Base-by-base conservation (phyloP, 2,888 invertebrate genomes). In the Prosapia bicincta region DNA sequence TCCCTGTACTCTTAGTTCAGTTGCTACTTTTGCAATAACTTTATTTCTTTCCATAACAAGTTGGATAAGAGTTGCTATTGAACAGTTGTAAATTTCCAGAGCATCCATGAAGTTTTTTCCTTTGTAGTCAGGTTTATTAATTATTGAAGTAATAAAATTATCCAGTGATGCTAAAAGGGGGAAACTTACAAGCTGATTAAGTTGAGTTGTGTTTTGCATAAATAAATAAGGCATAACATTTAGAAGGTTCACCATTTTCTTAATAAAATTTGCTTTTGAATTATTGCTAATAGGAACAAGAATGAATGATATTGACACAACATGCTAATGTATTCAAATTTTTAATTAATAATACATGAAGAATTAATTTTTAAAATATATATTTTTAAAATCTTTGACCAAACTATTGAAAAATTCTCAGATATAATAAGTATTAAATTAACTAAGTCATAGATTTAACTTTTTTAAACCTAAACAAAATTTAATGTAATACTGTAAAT, bases 41-140 rank as follows among this genome's bases (percentile, higher is more conserved):
- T n/a, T 7, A 28, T 72, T 66, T 38, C 32, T 20, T 24, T 66
- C 66, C 25, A 66, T 6, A 23, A 72, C 66, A 15, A 66, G 30
- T 15, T 67, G 30, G 9, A 66, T n/a, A 10, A 72, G 32, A 3
- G 65, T 66, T 6, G 38, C 67, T 23, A 72, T 28, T 15, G 72
- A 66, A 66, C 72, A 72, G 72, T 72, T 72, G 24, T 72, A 72
- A 15, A 72, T 20, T 25, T 30, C 67, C 67, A 72, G 24, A 9
- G 72, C 72, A 30, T 72, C 72, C 67, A 72, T 67, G 3, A 66
- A 66, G 23, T 67, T 67, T n/a, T 72, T 72, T 24, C 72, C 72
- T 54, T 54, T 20, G 20, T 20, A 54, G 3, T 54, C 20, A 20
- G 54, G 54, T 1, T 20, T 10, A 20, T 54, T 54, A 20, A 54